phyloP scores from a whole-genome alignment of 2,113 vertebrate genomes.

The Ceyx margarethae region DNA sequence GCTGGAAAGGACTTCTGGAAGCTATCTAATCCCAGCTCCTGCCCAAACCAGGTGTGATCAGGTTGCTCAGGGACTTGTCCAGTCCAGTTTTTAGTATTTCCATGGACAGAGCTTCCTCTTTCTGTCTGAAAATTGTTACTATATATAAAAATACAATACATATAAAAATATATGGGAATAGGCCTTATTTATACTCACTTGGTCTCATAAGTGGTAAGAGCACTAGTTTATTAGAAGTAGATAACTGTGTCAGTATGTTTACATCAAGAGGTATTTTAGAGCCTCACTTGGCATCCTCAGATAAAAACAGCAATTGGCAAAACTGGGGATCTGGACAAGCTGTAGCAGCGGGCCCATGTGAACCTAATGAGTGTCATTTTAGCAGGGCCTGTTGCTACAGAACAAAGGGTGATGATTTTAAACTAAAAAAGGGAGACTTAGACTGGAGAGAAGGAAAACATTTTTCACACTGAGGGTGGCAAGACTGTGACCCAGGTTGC shows the following conservation, averaged over 20 bases:
- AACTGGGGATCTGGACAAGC: not conserved
- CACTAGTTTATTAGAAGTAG: not conserved
- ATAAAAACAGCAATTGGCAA: not conserved
- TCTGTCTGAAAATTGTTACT: not conserved
- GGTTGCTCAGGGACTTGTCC: not conserved
- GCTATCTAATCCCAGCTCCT: not conserved
- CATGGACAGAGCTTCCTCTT: not conserved
- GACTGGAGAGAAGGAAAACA: not conserved
- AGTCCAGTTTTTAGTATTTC: not conserved
- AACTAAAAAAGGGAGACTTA: not conserved
- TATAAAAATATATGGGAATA: not conserved
- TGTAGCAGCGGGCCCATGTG: not conserved
- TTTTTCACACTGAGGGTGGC: not conserved
- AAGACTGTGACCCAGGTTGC: not conserved
- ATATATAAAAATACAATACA: no score
- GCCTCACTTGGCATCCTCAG: not conserved
- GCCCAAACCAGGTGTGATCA: not conserved
- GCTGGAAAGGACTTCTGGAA: not conserved
- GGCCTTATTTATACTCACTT: not conserved
- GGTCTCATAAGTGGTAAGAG: not conserved
- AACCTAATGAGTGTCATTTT: not conserved
- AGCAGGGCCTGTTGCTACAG: not conserved
- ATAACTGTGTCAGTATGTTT: not conserved
- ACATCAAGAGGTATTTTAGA: not conserved
- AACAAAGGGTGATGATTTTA: not conserved